Evolutionary conservation across 2,888 invertebrate genomes (phyloP), one percentile per base, ranked within the genome.

Genomic region (Tethea ocularis): DNA sequence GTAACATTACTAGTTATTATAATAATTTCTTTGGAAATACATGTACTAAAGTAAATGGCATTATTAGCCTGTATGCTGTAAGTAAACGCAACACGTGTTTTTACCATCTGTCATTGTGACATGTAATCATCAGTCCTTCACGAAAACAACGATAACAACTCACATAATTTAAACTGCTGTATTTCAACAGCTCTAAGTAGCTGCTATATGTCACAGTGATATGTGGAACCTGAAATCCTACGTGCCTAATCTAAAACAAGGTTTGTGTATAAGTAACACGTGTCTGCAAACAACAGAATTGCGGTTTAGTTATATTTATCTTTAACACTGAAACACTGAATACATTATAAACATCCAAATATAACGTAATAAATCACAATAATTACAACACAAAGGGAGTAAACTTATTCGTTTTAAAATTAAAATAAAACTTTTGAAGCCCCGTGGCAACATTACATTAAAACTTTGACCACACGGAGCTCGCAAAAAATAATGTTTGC

Each of bases 211-310:
- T 53, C 29, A 29, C 29, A 20, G 52, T 26, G 26, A 52, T 24
- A 24, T 53, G 52, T 29, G n/a, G 17, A 13, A 23, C 54, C 52
- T 51, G 57, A 24, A 57, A 26, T 38, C 51, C 57, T 46, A 63
- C 63, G 66, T 71, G 69, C 69, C 66, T 71, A 68, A 70, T 70
- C 69, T 71, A 68, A 64, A 66, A 71, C 61, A 66, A 66, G 29
- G 17, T 29, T 53, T 53, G 4, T 33, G 29, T 29, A 62, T 57
- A 59, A 58, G 60, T 62, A 68, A 63, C 66, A 63, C 60, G 58
- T 59, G 57, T 58, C 57, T 60, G 57, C 61, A 66, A 71, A 71
- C 64, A 71, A 61, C 69, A 64, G 61, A 61, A 68, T 64, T 62
- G 72, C 60, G 70, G 66, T 63, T 58, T 52, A 58, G 61, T 61